A percentile compares a stretch with the other conserved stretches of the same genome.
These are phyloP conservation scores for Mimumesa dahlbomi DNA, from an alignment of 2,888 invertebrate genomes.

Conservation along the genomic window DNA sequence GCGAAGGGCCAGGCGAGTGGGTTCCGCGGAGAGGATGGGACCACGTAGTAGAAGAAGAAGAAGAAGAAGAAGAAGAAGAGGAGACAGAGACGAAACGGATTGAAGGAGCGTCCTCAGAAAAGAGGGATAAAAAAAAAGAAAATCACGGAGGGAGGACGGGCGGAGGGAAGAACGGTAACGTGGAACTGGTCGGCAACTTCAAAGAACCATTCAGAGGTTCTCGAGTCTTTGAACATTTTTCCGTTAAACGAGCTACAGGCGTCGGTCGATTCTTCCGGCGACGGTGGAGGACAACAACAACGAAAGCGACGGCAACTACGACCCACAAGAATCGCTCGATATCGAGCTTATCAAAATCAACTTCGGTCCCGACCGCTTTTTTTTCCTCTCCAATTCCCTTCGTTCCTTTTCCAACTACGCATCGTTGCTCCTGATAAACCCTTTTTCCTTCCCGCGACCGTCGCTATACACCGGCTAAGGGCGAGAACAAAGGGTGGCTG, in stretches of 20 bases:
- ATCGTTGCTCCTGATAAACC: constrained; percentile 28
- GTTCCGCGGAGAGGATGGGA: constrained; percentile 1
- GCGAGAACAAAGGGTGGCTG: background rate
- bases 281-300: constrained; percentile 40
- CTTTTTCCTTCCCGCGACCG: too few species aligned
- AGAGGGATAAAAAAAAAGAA: constrained; percentile 2
- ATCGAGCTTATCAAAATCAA: constrained; percentile 60
- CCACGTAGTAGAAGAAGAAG: constrained; percentile 14
- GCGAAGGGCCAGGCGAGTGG: too few species aligned
- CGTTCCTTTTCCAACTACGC: background rate
- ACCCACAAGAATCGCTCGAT: constrained; percentile 34
- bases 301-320: constrained; percentile 23
- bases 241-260: constrained; percentile 62
- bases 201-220: constrained; percentile 62
- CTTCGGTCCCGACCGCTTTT: background rate
- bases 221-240: constrained; percentile 63
- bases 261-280: constrained; percentile 54
- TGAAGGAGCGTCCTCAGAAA: too few species aligned
- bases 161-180: constrained; percentile 35
- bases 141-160: constrained; percentile 30
- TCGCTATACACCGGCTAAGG: background rate
- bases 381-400: too few species aligned
- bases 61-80: constrained; percentile 3
- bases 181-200: constrained; percentile 61
- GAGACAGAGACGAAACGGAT: constrained; percentile 1